These are phyloP conservation scores for Nothobranchius furzeri DNA, from an alignment of 2,113 vertebrate species.

Conservation along the genomic window DNA sequence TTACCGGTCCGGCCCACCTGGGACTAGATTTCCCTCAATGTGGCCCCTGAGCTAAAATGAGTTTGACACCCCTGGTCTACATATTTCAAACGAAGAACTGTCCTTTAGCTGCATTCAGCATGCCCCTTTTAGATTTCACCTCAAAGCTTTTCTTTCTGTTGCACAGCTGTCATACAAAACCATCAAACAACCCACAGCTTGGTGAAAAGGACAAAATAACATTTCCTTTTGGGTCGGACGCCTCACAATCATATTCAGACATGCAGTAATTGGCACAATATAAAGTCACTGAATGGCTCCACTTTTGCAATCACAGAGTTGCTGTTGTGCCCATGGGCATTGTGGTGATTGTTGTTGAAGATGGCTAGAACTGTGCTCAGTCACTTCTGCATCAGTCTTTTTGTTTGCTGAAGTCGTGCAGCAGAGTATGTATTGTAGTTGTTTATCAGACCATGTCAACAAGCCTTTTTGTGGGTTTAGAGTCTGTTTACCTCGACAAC, in stretches of 20 bases:
- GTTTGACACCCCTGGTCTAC: too few species aligned
- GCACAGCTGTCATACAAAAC: not conserved
- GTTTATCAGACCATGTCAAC: slow-evolving; percentile 2
- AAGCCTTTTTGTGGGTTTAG: not conserved
- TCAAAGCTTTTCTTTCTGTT: slow-evolving; percentile 1
- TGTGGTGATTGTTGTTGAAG: slow-evolving; percentile 17
- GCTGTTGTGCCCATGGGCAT: not conserved
- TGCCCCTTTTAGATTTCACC: not conserved
- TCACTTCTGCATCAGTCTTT: slow-evolving; percentile 13
- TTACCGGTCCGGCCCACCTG: too few species aligned
- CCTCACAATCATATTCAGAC: slow-evolving; percentile 4
- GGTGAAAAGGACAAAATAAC: not conserved
- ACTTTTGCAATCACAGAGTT: slow-evolving; percentile 12
- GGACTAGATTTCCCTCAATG: too few species aligned
- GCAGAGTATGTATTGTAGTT: slow-evolving; percentile 11
- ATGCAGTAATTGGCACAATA: not conserved
- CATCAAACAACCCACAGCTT: not conserved
- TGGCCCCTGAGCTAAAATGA: too few species aligned
- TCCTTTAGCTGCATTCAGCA: too few species aligned
- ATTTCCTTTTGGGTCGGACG: not conserved
- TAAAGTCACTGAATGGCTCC: slow-evolving; percentile 11
- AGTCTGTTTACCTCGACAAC: not conserved
- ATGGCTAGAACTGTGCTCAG: slow-evolving; percentile 15
- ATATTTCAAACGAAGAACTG: too few species aligned
- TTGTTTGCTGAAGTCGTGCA: slow-evolving; percentile 16